These are phyloP conservation scores for Paracentrotus lividus DNA, from an alignment of 53 echinoderm and acorn worm genomes.

Conservation along the genomic window DNA sequence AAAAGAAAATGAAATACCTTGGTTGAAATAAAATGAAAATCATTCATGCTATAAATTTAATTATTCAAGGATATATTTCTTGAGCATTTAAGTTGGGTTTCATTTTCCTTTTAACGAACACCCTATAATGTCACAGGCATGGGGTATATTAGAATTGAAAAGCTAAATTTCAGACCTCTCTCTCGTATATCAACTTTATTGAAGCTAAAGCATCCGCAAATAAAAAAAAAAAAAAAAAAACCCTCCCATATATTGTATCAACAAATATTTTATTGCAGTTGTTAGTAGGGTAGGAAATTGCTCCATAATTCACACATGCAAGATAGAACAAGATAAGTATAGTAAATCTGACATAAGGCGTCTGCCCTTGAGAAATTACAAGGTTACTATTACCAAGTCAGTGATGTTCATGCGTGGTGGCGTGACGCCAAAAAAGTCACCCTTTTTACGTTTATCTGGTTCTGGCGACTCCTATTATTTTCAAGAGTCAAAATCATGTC, in stretches of 20 bases:
- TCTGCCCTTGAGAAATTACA: conserved; percentile 24
- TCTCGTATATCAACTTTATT: conserved; percentile 18
- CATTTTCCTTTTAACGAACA: too few species aligned
- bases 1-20: too few species aligned
- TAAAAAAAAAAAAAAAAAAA: too few species aligned
- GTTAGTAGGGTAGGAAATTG: conserved; percentile 55
- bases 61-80: too few species aligned
- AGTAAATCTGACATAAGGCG: not conserved
- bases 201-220: too few species aligned
- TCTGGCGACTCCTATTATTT: too few species aligned
- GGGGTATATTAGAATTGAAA: conserved; percentile 6
- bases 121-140: not conserved
- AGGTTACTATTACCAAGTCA: not conserved
- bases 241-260: not conserved
- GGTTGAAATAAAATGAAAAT: too few species aligned
- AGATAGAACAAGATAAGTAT: not conserved
- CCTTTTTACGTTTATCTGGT: too few species aligned
- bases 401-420: not conserved
- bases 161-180: not conserved
- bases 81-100: too few species aligned
- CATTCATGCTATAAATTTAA: too few species aligned
- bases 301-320: conserved; percentile 36
- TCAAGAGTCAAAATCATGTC: too few species aligned
- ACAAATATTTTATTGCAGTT: conserved; percentile 12
- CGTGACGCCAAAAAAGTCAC: not conserved